Evolutionary conservation across 1,140 invertebrate species (phyloP).

Genomic region (Augochlora pura): DNA sequence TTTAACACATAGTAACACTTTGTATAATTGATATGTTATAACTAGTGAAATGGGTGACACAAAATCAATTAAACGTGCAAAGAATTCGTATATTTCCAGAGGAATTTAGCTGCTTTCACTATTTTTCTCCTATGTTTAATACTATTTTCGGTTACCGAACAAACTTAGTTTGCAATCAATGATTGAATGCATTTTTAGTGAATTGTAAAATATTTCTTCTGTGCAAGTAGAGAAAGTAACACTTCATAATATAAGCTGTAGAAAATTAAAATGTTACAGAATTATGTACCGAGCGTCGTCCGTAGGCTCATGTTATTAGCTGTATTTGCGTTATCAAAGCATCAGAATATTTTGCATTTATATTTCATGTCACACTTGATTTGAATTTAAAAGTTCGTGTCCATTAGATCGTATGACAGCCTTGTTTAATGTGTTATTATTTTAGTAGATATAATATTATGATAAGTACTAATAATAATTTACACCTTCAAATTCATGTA

Average conservation of each 20-base stretch:
- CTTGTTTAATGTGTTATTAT: not conserved
- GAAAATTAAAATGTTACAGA: constrained; percentile 9
- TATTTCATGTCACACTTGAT: constrained; percentile 7
- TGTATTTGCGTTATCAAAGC: constrained; percentile 1
- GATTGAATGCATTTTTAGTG: not conserved
- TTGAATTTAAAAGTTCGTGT: not conserved
- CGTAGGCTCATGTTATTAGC: constrained; percentile 1
- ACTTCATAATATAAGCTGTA: not conserved
- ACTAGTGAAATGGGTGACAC: not conserved
- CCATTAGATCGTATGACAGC: not conserved
- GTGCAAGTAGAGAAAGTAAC: not conserved
- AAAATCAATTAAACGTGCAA: constrained; percentile 13
- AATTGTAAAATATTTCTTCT: not conserved
- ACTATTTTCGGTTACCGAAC: constrained; percentile 1
- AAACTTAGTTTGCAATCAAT: constrained; percentile 19
- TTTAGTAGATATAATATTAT: not conserved
- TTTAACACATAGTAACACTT: constrained; percentile 10
- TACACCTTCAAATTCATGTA: constrained; percentile 17
- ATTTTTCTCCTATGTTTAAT: constrained; percentile 2
- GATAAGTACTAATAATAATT: not conserved
- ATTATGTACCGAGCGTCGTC: constrained; percentile 6
- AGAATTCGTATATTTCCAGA: constrained; percentile 11
- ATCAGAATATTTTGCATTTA: constrained; percentile 21
- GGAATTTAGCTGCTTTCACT: not conserved
- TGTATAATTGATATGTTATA: constrained; percentile 6